Evolutionary conservation across 64 coral and sea anemone genomes (phyloP), one percentile per base, ranked within the genome.

Genomic region (Exaiptasia diaphana): DNA sequence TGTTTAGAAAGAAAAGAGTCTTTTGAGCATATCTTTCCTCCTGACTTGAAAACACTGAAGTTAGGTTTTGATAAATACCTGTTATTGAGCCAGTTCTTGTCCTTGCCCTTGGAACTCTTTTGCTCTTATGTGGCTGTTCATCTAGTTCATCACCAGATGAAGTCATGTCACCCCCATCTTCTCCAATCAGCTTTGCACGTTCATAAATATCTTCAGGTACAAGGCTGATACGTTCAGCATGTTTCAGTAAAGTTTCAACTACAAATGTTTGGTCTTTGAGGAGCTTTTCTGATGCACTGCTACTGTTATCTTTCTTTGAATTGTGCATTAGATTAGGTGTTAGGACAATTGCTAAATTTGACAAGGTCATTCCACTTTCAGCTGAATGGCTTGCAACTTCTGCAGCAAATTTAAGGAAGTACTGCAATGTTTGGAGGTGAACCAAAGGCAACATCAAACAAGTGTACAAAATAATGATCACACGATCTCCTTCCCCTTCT

Each of bases 141-240:
- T 99, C 95, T 1, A 99, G 74, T 54, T 99, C 95, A 88, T 99
- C 95, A 33, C 95, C 85, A n/a, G 95, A 99, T 73, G 95, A 99
- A 25, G 80, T 89, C 48, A 99, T 14, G 30, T 68, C 89, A 8
- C 68, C 86, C 6, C 76, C 59, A 34, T 92, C 90, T 28, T 80
- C 85, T 13, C 67, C 79, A 79, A 92, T 79, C 58, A 81, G 23
- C 55, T 92, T 92, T 49, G 95, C 95, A 43, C 46, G 75, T 27
- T 91, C 85, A 80, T 79, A 88, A 52, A 99, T 74, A 71, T 85
- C 89, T 12, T 92, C 85, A 67, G 79, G 74, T 4, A 99, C 95
- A 26, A 89, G 40, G 17, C 95, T 90, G 85, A 99, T 89, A 41
- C 77, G 55, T 41, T 57, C 36, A 80, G 95, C 86, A 89, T 93